Evolutionary conservation across 2,113 vertebrate genomes (phyloP).

Genomic region (Mohoua ochrocephala): DNA sequence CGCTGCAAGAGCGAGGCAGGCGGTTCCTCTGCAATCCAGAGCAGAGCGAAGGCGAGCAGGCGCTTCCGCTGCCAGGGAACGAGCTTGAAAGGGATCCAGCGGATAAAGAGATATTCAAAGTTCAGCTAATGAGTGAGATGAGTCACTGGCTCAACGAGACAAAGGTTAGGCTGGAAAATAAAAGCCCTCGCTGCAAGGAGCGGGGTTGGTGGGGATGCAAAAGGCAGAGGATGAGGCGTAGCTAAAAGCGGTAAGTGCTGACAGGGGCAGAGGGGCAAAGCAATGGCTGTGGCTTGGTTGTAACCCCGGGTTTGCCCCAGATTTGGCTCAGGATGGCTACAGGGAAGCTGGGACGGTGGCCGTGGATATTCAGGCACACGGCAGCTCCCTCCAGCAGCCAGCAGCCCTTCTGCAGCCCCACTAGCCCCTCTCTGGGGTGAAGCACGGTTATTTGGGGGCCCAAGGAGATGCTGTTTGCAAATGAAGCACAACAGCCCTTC

Average conservation of each 20-base stretch:
- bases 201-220: neutral
- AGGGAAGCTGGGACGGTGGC: neutral
- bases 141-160: conserved; percentile 72
- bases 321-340: neutral
- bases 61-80: conserved; percentile 59
- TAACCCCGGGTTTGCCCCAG: neutral
- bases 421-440: neutral
- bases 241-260: rapidly evolving
- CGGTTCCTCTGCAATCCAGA: conserved; percentile 17
- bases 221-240: neutral
- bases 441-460: rapidly evolving
- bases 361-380: rapidly evolving
- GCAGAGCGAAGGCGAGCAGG: conserved; percentile 7
- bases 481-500: neutral
- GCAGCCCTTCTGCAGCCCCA: neutral
- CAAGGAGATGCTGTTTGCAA: neutral
- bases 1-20: neutral
- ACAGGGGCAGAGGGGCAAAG: neutral
- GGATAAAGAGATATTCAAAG: conserved; percentile 69
- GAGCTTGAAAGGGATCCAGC: conserved; percentile 65
- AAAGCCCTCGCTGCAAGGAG: conserved; percentile 39
- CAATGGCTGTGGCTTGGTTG: neutral
- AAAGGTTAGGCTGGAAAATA: conserved; percentile 59
- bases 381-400: neutral
- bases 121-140: conserved; percentile 71